Percentiles rank a stretch among this genome's conserved stretches.
phyloP scores from a whole-genome alignment of 2,888 invertebrate species.

The Antheraea yamamai region DNA sequence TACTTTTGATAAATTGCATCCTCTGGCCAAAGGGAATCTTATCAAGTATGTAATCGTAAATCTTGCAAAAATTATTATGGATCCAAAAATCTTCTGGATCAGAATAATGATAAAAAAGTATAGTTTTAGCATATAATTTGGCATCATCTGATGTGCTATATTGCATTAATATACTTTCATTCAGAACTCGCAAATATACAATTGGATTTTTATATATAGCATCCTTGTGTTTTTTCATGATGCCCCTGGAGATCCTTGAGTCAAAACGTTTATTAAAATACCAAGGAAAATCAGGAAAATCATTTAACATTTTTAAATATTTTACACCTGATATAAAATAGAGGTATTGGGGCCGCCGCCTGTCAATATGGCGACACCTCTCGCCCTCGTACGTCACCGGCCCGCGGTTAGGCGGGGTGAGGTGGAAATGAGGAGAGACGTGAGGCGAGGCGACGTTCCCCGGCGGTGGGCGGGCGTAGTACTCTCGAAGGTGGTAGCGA shows the following conservation, averaged over 20 bases:
- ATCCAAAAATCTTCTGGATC: neutral
- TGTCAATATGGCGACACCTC: too few relatives aligned
- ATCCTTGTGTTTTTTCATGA: slow-evolving; percentile 17
- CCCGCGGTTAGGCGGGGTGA: too few relatives aligned
- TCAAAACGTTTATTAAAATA: neutral
- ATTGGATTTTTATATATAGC: neutral
- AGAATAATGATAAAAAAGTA: slow-evolving; percentile 13
- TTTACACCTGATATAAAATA: slow-evolving; percentile 23
- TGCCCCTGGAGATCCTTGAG: slow-evolving; percentile 18
- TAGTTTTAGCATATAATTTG: slow-evolving; percentile 11
- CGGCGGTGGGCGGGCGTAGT: too few relatives aligned
- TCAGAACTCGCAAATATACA: slow-evolving; percentile 7
- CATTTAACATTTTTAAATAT: slow-evolving; percentile 20
- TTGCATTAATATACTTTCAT: neutral
- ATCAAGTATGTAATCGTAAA: slow-evolving; percentile 4
- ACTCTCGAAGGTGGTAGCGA: too few relatives aligned
- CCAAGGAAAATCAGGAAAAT: neutral
- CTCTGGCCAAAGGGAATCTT: slow-evolving; percentile 9
- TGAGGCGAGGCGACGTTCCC: too few relatives aligned
- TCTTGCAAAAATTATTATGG: neutral
- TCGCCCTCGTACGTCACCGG: too few relatives aligned
- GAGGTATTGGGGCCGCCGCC: too few relatives aligned
- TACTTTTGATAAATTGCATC: slow-evolving; percentile 12
- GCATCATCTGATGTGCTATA: slow-evolving; percentile 15
- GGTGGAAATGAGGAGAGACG: too few relatives aligned